Evolutionary conservation across 2,888 invertebrate species (phyloP).

Genomic region (Philopedon plagiatum): DNA sequence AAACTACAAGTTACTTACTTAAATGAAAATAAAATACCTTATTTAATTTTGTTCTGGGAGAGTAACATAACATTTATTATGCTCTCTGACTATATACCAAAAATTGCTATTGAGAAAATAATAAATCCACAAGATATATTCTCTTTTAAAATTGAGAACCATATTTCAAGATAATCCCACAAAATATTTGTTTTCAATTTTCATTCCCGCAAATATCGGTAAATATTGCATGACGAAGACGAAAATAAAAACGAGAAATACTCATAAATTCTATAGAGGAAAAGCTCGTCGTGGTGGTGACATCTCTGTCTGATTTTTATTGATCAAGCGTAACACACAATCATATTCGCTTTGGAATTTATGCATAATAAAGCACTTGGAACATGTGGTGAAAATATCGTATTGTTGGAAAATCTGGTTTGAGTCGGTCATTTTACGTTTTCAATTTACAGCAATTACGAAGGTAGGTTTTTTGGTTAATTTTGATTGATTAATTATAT

Average conservation of each 20-base stretch:
- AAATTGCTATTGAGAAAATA: no score
- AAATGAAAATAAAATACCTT: no score
- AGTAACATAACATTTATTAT: no score
- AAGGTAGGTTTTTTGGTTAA: no score
- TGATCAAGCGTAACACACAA: slow-evolving; percentile 36
- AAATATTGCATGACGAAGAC: slow-evolving; percentile 23
- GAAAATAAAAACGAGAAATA: slow-evolving; percentile 42
- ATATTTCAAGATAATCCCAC: not conserved
- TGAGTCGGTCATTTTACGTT: no score
- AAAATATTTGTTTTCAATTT: slow-evolving; percentile 14
- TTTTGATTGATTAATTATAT: no score
- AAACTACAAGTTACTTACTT: no score
- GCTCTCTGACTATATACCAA: no score
- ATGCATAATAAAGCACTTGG: slow-evolving; percentile 8
- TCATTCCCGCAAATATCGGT: not conserved
- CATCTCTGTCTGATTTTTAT: slow-evolving; percentile 55
- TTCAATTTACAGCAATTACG: no score
- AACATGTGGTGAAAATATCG: not conserved
- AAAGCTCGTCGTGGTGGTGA: slow-evolving; percentile 49
- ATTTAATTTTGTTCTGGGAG: no score
- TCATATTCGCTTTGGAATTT: slow-evolving; percentile 9
- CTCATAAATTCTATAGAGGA: not conserved
- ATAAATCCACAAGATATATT: no score
- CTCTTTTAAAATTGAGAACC: not conserved
- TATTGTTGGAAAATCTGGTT: not conserved